phyloP scores from a whole-genome alignment of 2,888 invertebrate species.

The Dusona sp. region DNA sequence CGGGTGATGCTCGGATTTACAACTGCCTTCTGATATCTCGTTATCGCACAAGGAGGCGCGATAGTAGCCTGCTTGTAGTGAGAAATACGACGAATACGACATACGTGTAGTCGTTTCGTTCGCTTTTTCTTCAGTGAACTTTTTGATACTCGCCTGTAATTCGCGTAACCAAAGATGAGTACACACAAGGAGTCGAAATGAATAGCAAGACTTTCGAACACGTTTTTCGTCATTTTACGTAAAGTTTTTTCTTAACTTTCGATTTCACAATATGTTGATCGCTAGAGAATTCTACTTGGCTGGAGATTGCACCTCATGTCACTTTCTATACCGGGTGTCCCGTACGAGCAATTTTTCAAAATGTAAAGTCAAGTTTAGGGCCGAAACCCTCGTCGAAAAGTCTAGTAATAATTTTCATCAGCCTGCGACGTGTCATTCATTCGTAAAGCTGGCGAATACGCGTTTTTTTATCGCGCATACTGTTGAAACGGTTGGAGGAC shows the following conservation, averaged over 20 bases:
- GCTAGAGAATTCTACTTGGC: background rate
- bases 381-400: no score
- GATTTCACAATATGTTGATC: background rate
- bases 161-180: background rate
- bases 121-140: background rate
- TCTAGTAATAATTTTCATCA: no score
- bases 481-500: no score
- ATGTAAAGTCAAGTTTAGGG: no score
- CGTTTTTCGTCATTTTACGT: background rate
- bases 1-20: background rate
- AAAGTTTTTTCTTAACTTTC: background rate
- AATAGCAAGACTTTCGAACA: background rate
- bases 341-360: no score
- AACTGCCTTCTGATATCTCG: background rate
- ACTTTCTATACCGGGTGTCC: background rate
- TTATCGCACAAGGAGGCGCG: constrained; percentile 13
- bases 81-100: background rate
- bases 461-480: no score
- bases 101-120: background rate
- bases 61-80: background rate
- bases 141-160: background rate
- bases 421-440: no score
- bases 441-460: no score
- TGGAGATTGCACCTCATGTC: background rate
- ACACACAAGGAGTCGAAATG: background rate